Evolutionary conservation across 1,140 invertebrate species (phyloP).

Genomic region (Ceratoteleas bidentatus): DNA sequence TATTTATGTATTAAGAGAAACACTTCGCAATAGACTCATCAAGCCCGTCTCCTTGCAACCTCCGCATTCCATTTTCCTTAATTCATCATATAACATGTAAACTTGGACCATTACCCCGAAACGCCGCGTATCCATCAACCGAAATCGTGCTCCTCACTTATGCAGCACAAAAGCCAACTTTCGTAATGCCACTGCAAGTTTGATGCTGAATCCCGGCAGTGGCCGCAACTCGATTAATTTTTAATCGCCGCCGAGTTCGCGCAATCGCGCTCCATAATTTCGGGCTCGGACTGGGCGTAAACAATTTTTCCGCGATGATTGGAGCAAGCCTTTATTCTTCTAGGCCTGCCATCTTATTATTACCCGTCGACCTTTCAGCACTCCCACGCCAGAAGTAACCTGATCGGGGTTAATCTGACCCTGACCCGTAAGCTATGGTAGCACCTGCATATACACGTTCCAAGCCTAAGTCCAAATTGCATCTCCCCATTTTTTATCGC

Average conservation of each 20-base stretch:
- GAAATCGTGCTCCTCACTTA: background rate
- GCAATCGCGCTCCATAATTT: background rate
- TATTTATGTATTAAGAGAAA: too few species aligned
- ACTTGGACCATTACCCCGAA: too few species aligned
- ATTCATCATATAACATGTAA: too few species aligned
- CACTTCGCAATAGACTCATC: too few species aligned
- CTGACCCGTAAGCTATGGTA: constrained; percentile 75
- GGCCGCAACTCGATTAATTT: too few species aligned
- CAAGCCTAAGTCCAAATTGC: constrained; percentile 75
- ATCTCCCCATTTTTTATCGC: constrained; percentile 65
- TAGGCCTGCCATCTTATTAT: constrained; percentile 78
- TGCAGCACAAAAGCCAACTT: too few species aligned
- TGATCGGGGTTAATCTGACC: constrained; percentile 81
- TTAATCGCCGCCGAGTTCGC: too few species aligned
- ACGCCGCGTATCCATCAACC: too few species aligned
- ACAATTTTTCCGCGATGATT: constrained; percentile 46
- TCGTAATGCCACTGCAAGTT: too few species aligned
- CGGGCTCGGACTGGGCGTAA: constrained; percentile 11
- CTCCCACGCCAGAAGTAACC: constrained; percentile 80
- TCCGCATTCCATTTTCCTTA: too few species aligned
- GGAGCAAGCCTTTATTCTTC: constrained; percentile 54
- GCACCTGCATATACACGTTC: constrained; percentile 71
- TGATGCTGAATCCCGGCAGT: too few species aligned
- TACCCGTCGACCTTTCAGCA: constrained; percentile 73
- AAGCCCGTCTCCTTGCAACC: too few species aligned